A percentile compares a stretch with the other conserved stretches of the same genome.
Evolutionary conservation across 1,140 invertebrate species (phyloP).

Genomic region (Aradophagus sp.): DNA sequence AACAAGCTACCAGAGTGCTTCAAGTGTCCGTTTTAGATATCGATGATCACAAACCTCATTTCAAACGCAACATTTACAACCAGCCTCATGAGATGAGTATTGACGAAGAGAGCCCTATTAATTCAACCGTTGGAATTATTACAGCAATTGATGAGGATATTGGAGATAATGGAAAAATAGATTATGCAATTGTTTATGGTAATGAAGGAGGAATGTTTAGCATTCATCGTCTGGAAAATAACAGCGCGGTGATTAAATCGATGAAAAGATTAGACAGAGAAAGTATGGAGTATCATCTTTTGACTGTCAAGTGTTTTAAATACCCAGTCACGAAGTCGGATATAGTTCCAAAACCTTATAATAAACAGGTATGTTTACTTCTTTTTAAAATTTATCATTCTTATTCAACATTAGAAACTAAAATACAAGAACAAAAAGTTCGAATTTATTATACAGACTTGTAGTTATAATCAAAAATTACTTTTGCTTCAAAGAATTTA

Average conservation of each 20-base stretch:
- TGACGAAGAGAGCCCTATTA: conserved; percentile 80
- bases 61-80: conserved; percentile 81
- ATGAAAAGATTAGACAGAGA: conserved; percentile 82
- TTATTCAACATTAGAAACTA: too few relatives aligned
- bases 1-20: conserved; percentile 82
- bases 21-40: conserved; percentile 83
- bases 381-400: conserved; percentile 2
- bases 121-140: conserved; percentile 80
- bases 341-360: conserved; percentile 77
- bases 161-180: conserved; percentile 84
- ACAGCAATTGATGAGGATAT: conserved; percentile 84
- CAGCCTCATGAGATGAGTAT: conserved; percentile 79
- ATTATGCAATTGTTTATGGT: conserved; percentile 83
- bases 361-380: conserved; percentile 70
- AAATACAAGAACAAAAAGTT: too few relatives aligned
- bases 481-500: conserved; percentile 1
- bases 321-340: conserved; percentile 71
- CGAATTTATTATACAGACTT: too few relatives aligned
- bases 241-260: conserved; percentile 79
- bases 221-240: conserved; percentile 79
- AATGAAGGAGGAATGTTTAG: conserved; percentile 82
- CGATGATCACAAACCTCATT: conserved; percentile 86
- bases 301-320: conserved; percentile 84
- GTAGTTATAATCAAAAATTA: too few relatives aligned
- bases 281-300: conserved; percentile 75